A percentile compares a stretch with the other conserved stretches of the same genome.
These are phyloP conservation scores for Gymnothorax javanicus DNA, from an alignment of 2,797 vertebrate species.

Conservation along the genomic window DNA sequence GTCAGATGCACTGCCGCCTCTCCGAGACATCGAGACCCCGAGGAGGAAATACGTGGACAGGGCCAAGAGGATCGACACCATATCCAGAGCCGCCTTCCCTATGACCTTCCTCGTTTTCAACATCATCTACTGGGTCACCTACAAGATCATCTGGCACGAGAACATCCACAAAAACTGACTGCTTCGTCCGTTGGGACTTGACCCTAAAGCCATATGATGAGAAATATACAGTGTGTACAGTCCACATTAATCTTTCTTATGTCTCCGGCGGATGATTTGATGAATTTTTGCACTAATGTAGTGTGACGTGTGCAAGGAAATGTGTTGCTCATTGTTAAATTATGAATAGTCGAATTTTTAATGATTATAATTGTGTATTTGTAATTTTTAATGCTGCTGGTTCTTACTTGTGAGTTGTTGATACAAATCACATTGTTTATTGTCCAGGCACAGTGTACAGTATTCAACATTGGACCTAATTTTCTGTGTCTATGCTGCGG, in stretches of 20 bases:
- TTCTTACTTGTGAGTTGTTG: conserved; percentile 39
- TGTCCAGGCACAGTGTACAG: conserved; percentile 67
- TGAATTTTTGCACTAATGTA: conserved; percentile 8
- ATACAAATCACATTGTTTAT: conserved; percentile 41
- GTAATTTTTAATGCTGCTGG: conserved; percentile 57
- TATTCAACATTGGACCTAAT: conserved; percentile 80
- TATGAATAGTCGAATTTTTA: not conserved
- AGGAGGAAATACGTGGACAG: conserved; percentile 97
- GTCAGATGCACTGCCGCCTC: conserved; percentile 69
- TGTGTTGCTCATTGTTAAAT: conserved; percentile 52
- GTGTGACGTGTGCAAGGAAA: conserved; percentile 61
- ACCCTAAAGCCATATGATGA: not conserved
- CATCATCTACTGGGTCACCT: conserved; percentile 99
- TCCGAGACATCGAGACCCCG: conserved; percentile 86
- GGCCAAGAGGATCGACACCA: conserved; percentile 97
- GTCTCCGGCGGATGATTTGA: too few species aligned
- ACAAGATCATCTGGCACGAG: conserved; percentile 97
- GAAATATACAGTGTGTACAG: not conserved
- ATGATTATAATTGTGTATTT: conserved; percentile 50
- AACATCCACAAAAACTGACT: conserved; percentile 85
- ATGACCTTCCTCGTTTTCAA: conserved; percentile 98
- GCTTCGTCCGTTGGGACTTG: conserved; percentile 54
- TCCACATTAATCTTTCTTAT: not conserved
- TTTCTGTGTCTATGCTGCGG: conserved; percentile 76
- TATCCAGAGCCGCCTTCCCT: conserved; percentile 95